Evolutionary conservation across 2,797 vertebrate genomes (phyloP).

Genomic region (Orientallactaga sibirica): DNA sequence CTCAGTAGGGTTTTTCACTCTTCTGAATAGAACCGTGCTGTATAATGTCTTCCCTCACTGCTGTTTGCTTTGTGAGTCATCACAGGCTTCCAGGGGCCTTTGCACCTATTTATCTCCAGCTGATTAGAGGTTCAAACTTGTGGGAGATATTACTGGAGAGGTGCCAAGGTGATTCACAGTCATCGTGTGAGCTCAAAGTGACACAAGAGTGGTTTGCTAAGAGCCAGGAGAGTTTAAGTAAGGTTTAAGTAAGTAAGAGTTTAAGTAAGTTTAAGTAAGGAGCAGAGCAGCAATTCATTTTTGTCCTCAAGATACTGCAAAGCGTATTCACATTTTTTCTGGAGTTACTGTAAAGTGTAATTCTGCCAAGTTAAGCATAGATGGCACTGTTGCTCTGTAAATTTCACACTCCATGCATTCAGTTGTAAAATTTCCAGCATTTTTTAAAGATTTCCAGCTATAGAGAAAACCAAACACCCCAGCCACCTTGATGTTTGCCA

Average conservation of each 20-base stretch:
- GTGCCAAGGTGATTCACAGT: background rate
- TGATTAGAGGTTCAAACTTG: background rate
- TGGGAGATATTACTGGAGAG: background rate
- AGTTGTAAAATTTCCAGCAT: background rate
- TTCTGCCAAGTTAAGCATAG: background rate
- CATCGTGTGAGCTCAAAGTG: accelerated
- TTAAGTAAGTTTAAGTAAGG: background rate
- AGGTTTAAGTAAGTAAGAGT: background rate
- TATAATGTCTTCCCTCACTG: background rate
- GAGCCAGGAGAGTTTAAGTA: background rate
- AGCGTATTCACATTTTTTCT: accelerated
- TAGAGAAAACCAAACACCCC: background rate
- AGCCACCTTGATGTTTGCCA: background rate
- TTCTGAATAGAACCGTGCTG: too few relatives aligned
- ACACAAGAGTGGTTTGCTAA: accelerated
- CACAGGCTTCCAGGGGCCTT: background rate
- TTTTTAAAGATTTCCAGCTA: background rate
- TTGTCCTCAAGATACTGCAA: background rate
- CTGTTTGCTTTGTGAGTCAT: background rate
- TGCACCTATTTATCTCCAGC: background rate
- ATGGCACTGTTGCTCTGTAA: constrained; percentile 32
- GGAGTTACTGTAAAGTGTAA: accelerated
- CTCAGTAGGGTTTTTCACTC: background rate
- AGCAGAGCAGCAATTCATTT: background rate
- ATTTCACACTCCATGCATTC: accelerated